Evolutionary conservation across 2,113 vertebrate species (phyloP), one percentile per base, ranked within the genome.

Genomic region (Panurus biarmicus): DNA sequence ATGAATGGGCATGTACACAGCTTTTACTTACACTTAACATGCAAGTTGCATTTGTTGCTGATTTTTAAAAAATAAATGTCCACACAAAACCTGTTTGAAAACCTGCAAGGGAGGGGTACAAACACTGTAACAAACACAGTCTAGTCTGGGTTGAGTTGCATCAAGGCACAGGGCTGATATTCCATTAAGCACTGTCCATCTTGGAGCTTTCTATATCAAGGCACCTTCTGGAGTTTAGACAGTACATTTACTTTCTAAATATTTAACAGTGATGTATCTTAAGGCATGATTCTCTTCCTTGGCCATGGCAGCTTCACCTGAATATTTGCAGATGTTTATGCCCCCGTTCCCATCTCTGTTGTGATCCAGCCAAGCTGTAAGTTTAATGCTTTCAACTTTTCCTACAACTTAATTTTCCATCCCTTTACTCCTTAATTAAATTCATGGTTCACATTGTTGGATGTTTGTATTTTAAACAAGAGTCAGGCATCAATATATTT

Each of bases 401-500:
- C 65, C 53, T 87, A 33, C 70, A 71, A 81, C 21, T 95, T 80
- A 60, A 48, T 92, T 90, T 84, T 87, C 86, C 74, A 92, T 62
- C 58, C 47, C 18, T 93, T 80, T 87, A 71, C 20, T 72, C 31
- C 56, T 80, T 93, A 93, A 95, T 86, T 89, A 84, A 94, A 72
- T 89, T 92, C 50, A 82, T 51, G 79, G 40, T 22, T 90, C 44
- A 61, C 20, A 80, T 21, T 76, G 31, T 66, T 47, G 75, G 60
- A 90, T 73, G 51, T 44, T 86, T 50, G 24, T 89, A 85, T 91
- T 95, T 89, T 90, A 89, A 93, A 86, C 53, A 78, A 69, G 25
- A 92, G 35, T 84, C 70, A 85, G 66, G 45, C 87, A 93, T 84
- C 61, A 42, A 79, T 92, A 70, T 23, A 82, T 93, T 96, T 95